Conservation (phyloP, 2,888 invertebrate genomes). For the Flexamia atlantica region DNA sequence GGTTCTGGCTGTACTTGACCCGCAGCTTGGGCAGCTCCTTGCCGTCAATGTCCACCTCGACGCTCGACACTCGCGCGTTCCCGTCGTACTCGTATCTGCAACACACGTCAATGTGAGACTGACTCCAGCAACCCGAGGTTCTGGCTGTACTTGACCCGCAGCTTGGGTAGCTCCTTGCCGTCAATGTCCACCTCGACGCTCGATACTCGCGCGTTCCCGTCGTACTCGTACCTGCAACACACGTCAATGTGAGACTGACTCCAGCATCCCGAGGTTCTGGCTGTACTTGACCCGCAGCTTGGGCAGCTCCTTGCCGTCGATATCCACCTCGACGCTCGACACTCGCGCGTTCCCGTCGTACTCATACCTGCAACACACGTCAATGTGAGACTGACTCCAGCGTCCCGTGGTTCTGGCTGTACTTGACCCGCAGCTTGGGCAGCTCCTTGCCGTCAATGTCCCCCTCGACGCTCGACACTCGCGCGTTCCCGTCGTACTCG, state of each 20-base stretch:
- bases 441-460: constrained; percentile 93
- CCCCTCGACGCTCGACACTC: constrained; percentile 91
- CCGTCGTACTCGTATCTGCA: constrained; percentile 96
- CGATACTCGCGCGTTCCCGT: constrained; percentile 93
- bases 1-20: constrained; percentile 92
- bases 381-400: constrained; percentile 77
- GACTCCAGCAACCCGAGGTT: constrained; percentile 90
- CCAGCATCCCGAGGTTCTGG: constrained; percentile 91
- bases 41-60: constrained; percentile 93
- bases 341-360: constrained; percentile 96
- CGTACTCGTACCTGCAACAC: constrained; percentile 91
- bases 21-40: constrained; percentile 90
- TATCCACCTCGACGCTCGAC: constrained; percentile 91
- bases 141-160: constrained; percentile 91
- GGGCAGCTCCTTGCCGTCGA: constrained; percentile 92
- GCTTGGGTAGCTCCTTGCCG: constrained; percentile 89
- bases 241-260: constrained; percentile 72
- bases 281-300: constrained; percentile 91
- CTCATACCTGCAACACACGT: constrained; percentile 84
- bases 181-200: constrained; percentile 93
- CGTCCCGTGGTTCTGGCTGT: constrained; percentile 92
- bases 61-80: constrained; percentile 91
- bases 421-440: constrained; percentile 89
- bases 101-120: neutral
- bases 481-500: constrained; percentile 95